phyloP scores from a whole-genome alignment of 2,797 vertebrate genomes.

The Brachyalestes nurse region DNA sequence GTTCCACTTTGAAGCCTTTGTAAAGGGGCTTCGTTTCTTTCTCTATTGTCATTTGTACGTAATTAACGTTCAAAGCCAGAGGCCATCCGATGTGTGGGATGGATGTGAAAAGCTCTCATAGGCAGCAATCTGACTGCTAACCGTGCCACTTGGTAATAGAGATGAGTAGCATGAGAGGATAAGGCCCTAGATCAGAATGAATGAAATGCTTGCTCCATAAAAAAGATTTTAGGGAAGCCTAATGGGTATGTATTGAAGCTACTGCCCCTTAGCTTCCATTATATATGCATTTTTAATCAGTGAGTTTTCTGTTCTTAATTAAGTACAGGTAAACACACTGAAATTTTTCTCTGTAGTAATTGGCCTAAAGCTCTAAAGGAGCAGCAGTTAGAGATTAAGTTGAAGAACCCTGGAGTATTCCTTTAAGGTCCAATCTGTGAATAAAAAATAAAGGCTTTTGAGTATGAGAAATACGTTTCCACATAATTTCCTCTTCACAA shows the following conservation, averaged over 20 bases:
- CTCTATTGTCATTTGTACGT: constrained; percentile 74
- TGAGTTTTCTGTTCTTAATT: neutral
- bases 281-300: neutral
- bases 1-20: constrained; percentile 74
- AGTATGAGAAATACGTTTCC: neutral
- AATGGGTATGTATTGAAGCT: neutral
- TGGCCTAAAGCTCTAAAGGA: neutral
- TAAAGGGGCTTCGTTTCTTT: constrained; percentile 59
- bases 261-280: neutral
- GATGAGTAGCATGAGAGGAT: neutral
- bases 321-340: neutral
- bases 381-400: neutral
- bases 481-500: neutral
- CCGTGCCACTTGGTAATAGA: constrained; percentile 33
- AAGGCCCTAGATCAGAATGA: neutral
- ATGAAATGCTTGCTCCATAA: neutral
- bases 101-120: constrained; percentile 45
- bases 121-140: neutral
- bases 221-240: too few relatives aligned
- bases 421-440: neutral
- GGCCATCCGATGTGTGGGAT: constrained; percentile 60
- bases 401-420: neutral
- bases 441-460: neutral
- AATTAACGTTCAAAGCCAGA: constrained; percentile 67
- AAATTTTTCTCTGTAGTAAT: neutral